A percentile compares a stretch with the other conserved stretches of the same genome.
Conservation (phyloP, 2,113 vertebrate genomes). For the Todiramphus chloris region DNA sequence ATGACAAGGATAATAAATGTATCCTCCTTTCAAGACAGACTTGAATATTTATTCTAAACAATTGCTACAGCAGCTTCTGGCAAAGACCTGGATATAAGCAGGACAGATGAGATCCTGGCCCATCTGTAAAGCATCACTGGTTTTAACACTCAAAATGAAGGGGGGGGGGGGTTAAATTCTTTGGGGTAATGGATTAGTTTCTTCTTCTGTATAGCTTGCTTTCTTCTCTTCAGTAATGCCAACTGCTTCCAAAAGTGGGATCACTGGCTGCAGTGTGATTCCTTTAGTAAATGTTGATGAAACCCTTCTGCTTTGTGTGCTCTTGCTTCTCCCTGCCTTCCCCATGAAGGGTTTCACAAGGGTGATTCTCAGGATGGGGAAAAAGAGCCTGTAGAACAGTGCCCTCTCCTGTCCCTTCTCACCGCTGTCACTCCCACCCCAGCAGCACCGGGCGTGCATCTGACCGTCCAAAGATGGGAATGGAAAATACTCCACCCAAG, state of each 20-base stretch:
- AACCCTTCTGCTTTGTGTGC: neutral
- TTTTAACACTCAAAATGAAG: neutral
- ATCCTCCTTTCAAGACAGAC: neutral
- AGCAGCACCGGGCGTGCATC: neutral
- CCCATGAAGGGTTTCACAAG: neutral
- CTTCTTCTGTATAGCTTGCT: neutral
- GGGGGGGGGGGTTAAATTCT: neutral
- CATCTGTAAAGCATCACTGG: neutral
- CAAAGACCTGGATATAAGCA: neutral
- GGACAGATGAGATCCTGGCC: constrained; percentile 6
- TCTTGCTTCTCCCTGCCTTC: neutral
- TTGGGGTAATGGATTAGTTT: neutral
- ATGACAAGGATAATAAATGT: constrained; percentile 32
- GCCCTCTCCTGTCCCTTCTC: constrained; percentile 21
- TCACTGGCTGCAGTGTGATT: neutral
- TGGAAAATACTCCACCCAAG: neutral
- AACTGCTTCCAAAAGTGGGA: neutral
- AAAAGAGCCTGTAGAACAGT: neutral
- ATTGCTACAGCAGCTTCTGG: constrained; percentile 28
- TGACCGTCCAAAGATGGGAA: neutral
- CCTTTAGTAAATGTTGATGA: neutral
- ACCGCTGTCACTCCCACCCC: neutral
- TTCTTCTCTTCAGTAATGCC: neutral
- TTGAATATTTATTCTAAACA: constrained; percentile 7
- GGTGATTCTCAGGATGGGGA: neutral